A percentile compares a stretch with the other conserved stretches of the same genome.
phyloP scores from a whole-genome alignment of 1,140 invertebrate species.

The Tachypleus tridentatus region DNA sequence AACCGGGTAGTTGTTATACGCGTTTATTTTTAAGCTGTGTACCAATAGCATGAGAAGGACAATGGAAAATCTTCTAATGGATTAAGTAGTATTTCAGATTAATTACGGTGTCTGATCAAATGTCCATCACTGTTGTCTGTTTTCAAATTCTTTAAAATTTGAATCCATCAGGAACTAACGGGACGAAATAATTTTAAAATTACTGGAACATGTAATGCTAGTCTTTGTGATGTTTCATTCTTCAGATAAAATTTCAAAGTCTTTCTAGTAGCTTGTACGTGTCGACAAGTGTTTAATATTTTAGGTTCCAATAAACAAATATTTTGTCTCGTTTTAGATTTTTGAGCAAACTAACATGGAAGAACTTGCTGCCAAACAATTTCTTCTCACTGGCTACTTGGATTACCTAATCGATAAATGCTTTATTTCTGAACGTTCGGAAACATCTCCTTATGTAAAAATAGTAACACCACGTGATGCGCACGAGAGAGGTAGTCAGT shows the following conservation, averaged over 20 bases:
- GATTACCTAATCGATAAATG: slow-evolving; percentile 36
- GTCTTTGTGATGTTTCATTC: no score
- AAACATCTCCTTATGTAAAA: slow-evolving; percentile 26
- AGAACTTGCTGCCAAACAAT: slow-evolving; percentile 38
- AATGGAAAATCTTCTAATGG: no score
- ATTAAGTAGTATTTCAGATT: no score
- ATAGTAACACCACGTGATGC: slow-evolving; percentile 44
- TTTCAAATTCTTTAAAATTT: background rate
- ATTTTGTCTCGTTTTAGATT: slow-evolving; percentile 5
- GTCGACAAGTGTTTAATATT: background rate
- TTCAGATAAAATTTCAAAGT: no score
- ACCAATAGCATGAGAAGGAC: no score
- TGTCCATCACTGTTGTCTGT: no score
- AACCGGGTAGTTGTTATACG: no score
- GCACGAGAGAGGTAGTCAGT: slow-evolving; percentile 41
- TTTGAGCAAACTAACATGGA: slow-evolving; percentile 37
- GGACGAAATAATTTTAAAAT: background rate
- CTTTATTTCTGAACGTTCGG: slow-evolving; percentile 9
- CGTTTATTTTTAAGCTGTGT: no score
- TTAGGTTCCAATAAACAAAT: background rate
- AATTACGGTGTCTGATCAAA: no score
- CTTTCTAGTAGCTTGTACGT: background rate
- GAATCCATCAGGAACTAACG: background rate
- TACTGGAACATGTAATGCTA: background rate
- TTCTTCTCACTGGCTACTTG: slow-evolving; percentile 44